Percentiles rank a stretch among this genome's conserved stretches.
phyloP scores from a whole-genome alignment of 1,140 invertebrate genomes.

The Microvelia longipes region DNA sequence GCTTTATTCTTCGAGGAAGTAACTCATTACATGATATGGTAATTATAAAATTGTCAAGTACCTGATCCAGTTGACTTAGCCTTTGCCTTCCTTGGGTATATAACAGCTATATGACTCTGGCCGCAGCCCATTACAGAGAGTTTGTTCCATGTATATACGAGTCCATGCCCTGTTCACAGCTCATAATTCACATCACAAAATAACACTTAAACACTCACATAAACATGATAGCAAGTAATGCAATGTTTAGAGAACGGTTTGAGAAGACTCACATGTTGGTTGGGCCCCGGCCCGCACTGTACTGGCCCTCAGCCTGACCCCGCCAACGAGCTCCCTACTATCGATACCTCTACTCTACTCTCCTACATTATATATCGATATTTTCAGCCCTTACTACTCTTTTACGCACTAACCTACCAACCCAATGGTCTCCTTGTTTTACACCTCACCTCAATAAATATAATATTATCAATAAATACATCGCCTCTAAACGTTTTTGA shows the following conservation, averaged over 20 bases:
- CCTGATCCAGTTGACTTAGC: slow-evolving; percentile 10
- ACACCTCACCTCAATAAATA: no score
- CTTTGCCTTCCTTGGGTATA: slow-evolving; percentile 23
- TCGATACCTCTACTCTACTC: background rate
- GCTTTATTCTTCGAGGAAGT: no score
- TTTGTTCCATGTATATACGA: background rate
- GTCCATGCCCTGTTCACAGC: background rate
- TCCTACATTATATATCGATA: background rate
- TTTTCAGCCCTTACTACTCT: background rate
- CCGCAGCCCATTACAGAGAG: slow-evolving; percentile 21
- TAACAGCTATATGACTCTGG: slow-evolving; percentile 24
- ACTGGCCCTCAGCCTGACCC: background rate
- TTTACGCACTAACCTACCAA: background rate
- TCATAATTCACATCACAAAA: background rate
- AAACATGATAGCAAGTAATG: background rate
- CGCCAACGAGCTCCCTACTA: background rate
- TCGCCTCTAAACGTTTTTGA: no score
- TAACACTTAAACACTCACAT: background rate
- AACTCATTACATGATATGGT: no score
- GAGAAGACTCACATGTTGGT: background rate
- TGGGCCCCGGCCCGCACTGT: background rate
- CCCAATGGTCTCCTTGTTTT: no score
- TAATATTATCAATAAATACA: no score
- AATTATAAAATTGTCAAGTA: no score
- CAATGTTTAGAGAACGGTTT: background rate